Evolutionary conservation across 2,888 invertebrate genomes (phyloP), one percentile per base, ranked within the genome.

Genomic region (Teinopalpus imperialis): DNA sequence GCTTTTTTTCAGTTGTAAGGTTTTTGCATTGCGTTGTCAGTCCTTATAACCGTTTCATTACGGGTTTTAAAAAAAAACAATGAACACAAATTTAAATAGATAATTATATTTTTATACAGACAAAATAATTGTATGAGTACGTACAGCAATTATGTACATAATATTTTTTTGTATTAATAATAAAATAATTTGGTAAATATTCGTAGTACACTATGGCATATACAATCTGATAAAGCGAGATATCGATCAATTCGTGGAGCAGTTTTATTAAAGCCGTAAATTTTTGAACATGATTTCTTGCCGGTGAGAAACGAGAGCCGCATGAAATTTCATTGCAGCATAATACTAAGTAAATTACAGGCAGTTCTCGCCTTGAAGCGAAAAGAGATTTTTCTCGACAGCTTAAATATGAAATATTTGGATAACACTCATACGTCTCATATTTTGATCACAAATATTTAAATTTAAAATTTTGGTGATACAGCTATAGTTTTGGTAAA

Each of bases 311-410:
- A 67, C 61, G 63, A 59, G 57, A 55, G 53, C 60, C 52, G 48
- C 36, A 57, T 59, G 47, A 66, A 66, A 73, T 72, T 69, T 64
- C 56, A 54, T 54, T 48, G 59, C 66, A 67, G 63, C 63, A 59
- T 65, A 63, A 59, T 64, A 67, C 66, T 66, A 70, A 71, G 71
- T 66, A 74, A 76, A 75, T 76, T 74, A 76, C 57, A 66, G 64
- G 54, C 59, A 55, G 59, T 59, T 47, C 57, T 54, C 58, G 54
- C 57, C 56, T 59, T 41, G 72, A 69, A 72, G 66, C 69, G 69
- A 62, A 67, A 63, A 59, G 67, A 57, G 51, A 53, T 53, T 53
- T 48, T 41, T 36, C 40, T 43, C 21, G 44, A 40, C 47, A 40
- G 20, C 12, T 44, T 37, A 29, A 36, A 36, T 36, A 36, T 43